phyloP scores from a whole-genome alignment of 2,888 invertebrate genomes.

The Eretmocerus hayati region DNA sequence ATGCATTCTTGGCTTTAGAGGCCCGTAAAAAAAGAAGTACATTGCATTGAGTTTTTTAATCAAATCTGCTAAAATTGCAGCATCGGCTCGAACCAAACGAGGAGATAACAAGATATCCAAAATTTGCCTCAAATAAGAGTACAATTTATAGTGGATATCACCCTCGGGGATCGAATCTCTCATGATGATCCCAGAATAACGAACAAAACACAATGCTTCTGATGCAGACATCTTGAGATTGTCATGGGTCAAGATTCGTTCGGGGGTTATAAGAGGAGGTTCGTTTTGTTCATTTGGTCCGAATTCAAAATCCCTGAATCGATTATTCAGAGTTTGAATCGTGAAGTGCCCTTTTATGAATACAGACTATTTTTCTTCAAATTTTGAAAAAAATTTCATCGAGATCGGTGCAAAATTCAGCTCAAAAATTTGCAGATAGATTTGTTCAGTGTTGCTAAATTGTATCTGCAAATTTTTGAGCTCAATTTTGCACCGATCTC shows the following conservation, averaged over 20 bases:
- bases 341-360: conserved; percentile 12
- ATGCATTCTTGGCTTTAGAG: conserved; percentile 15
- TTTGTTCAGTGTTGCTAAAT: no score
- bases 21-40: conserved; percentile 4
- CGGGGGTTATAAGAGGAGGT: conserved; percentile 7
- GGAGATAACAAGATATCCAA: conserved; percentile 19
- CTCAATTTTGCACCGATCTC: no score
- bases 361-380: no score
- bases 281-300: conserved; percentile 11
- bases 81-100: conserved; percentile 8
- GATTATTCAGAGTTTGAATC: conserved; percentile 8
- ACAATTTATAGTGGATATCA: conserved; percentile 13
- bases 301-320: conserved; percentile 10
- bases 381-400: no score
- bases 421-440: no score
- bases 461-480: no score
- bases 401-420: no score
- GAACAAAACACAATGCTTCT: conserved; percentile 8
- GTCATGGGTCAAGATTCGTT: conserved; percentile 5
- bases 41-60: conserved; percentile 3
- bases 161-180: conserved; percentile 14
- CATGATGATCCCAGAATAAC: conserved; percentile 16
- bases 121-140: conserved; percentile 14
- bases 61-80: conserved; percentile 2
- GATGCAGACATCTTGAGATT: conserved; percentile 8